Conservation (phyloP, 1,140 invertebrate genomes). For the Pectinophora gossypiella region DNA sequence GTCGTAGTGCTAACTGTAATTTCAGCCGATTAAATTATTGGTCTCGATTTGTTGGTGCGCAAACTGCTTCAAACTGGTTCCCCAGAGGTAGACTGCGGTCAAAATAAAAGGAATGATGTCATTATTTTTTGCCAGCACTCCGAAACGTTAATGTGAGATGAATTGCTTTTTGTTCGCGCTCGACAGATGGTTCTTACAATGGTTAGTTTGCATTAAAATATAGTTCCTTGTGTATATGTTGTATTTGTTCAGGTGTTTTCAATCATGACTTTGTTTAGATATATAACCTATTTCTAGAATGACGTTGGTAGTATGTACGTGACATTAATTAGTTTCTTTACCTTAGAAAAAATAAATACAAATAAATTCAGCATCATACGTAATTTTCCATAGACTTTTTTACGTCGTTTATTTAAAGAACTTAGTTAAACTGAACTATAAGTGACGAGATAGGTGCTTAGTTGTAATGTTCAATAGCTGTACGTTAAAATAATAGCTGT, state of each 20-base stretch:
- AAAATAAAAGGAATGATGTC: slow-evolving; percentile 48
- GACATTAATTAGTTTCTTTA: no score
- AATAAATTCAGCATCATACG: no score
- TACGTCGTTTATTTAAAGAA: no score
- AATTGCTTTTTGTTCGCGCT: slow-evolving; percentile 52
- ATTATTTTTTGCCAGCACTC: slow-evolving; percentile 45
- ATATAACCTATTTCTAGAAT: not conserved
- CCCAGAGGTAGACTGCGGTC: slow-evolving; percentile 15
- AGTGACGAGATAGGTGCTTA: no score
- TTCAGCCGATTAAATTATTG: slow-evolving; percentile 38
- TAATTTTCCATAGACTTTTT: no score
- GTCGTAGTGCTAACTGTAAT: slow-evolving; percentile 51
- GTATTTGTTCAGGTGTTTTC: slow-evolving; percentile 6
- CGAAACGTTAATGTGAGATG: slow-evolving; percentile 45
- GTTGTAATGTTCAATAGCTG: no score
- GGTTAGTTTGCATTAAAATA: slow-evolving; percentile 43
- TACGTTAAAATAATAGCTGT: no score
- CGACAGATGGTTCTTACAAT: slow-evolving; percentile 42
- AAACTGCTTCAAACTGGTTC: slow-evolving; percentile 10
- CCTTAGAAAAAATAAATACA: no score
- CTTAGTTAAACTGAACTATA: no score
- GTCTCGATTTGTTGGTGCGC: slow-evolving; percentile 23
- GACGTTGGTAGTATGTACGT: slow-evolving; percentile 1
- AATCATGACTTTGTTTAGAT: slow-evolving; percentile 1
- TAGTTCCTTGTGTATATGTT: not conserved